These are phyloP conservation scores for Todiramphus saurophagus DNA, from an alignment of 2,113 vertebrate genomes.

Conservation along the genomic window DNA sequence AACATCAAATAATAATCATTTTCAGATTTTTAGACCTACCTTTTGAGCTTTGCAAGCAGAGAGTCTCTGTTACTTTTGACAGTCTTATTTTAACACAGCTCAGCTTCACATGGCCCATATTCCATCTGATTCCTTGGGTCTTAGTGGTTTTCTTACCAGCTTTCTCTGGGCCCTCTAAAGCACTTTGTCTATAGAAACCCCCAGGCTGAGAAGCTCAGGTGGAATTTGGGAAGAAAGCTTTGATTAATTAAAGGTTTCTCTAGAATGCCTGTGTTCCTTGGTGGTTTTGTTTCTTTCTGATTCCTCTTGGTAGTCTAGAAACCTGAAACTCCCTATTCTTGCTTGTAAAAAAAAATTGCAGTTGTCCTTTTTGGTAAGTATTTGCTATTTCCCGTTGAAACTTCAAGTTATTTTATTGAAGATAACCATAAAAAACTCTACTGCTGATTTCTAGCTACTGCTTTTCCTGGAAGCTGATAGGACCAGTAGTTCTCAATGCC, in stretches of 20 bases:
- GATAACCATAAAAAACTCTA: neutral
- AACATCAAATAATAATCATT: neutral
- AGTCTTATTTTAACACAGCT: neutral
- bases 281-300: neutral
- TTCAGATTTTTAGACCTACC: neutral
- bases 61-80: neutral
- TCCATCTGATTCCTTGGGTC: neutral
- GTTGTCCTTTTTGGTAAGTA: neutral
- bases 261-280: neutral
- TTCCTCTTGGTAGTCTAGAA: neutral
- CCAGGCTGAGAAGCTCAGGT: neutral
- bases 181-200: neutral
- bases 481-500: neutral
- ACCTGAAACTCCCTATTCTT: neutral
- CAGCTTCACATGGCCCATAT: neutral
- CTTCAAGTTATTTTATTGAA: neutral
- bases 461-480: neutral
- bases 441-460: neutral
- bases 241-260: neutral
- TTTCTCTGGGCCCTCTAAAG: neutral
- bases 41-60: neutral
- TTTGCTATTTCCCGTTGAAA: neutral
- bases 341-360: neutral
- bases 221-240: neutral
- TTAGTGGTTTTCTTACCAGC: neutral